Conservation (phyloP, 2,888 invertebrate genomes). For the Sisyra terminalis region DNA sequence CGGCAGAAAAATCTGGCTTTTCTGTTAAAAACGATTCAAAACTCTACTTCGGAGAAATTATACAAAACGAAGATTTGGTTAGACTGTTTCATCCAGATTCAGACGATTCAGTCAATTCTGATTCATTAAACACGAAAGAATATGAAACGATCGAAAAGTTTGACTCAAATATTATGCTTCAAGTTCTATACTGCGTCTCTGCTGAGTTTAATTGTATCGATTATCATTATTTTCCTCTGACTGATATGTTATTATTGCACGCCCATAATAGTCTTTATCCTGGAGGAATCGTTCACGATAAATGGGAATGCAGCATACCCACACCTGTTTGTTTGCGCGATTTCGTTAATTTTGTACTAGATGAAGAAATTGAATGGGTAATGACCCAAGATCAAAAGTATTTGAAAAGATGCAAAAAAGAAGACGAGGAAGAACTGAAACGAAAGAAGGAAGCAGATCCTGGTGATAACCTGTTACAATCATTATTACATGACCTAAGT, state of each 20-base stretch:
- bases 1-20: no score
- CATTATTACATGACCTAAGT: constrained; percentile 6
- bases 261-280: constrained; percentile 13
- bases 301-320: constrained; percentile 12
- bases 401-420: background rate
- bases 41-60: background rate
- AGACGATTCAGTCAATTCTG: constrained; percentile 5
- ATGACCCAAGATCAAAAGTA: constrained; percentile 8
- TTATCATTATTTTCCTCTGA: constrained; percentile 16
- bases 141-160: constrained; percentile 2
- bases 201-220: constrained; percentile 14
- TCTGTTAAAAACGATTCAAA: background rate
- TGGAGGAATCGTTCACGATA: constrained; percentile 8
- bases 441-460: constrained; percentile 10
- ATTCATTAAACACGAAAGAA: background rate
- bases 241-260: constrained; percentile 18
- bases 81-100: background rate
- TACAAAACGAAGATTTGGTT: background rate
- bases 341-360: constrained; percentile 18
- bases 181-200: background rate
- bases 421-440: constrained; percentile 10
- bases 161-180: background rate
- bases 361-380: constrained; percentile 19
- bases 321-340: constrained; percentile 20
- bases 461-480: background rate